A percentile compares a stretch with the other conserved stretches of the same genome.
Evolutionary conservation across 2,888 invertebrate species (phyloP).

Genomic region (Germaria angustata): DNA sequence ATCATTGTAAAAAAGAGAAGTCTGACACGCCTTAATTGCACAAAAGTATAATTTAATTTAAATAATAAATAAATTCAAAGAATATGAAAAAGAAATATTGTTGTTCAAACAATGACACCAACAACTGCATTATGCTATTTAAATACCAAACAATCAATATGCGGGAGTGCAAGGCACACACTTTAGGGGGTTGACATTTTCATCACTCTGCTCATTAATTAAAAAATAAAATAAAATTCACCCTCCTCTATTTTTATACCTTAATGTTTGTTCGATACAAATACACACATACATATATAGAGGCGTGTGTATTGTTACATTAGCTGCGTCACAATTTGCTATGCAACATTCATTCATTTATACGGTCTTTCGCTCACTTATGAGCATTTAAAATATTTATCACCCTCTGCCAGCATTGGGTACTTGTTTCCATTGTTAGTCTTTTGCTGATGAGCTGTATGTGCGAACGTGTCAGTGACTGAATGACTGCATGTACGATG

Average conservation of each 20-base stretch:
- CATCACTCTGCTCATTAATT: constrained; percentile 38
- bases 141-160: constrained; percentile 22
- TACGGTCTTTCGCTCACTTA: constrained; percentile 44
- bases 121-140: constrained; percentile 57
- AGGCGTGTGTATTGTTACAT: constrained; percentile 12
- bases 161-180: background rate
- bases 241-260: background rate
- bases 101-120: constrained; percentile 52
- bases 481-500: constrained; percentile 10
- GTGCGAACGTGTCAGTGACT: background rate
- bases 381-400: constrained; percentile 61
- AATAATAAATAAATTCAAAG: constrained; percentile 54
- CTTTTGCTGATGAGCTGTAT: constrained; percentile 2
- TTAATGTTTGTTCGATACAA: background rate
- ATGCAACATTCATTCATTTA: constrained; percentile 38
- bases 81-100: constrained; percentile 24
- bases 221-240: constrained; percentile 10
- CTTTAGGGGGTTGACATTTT: constrained; percentile 12
- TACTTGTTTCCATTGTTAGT: constrained; percentile 38
- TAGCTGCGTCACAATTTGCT: constrained; percentile 55
- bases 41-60: constrained; percentile 66
- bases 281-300: background rate
- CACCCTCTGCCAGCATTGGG: constrained; percentile 40
- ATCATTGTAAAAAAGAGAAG: constrained; percentile 9
- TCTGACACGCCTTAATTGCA: constrained; percentile 66